Evolutionary conservation across 2,888 invertebrate species (phyloP).

Genomic region (Nesidiocoris tenuis): DNA sequence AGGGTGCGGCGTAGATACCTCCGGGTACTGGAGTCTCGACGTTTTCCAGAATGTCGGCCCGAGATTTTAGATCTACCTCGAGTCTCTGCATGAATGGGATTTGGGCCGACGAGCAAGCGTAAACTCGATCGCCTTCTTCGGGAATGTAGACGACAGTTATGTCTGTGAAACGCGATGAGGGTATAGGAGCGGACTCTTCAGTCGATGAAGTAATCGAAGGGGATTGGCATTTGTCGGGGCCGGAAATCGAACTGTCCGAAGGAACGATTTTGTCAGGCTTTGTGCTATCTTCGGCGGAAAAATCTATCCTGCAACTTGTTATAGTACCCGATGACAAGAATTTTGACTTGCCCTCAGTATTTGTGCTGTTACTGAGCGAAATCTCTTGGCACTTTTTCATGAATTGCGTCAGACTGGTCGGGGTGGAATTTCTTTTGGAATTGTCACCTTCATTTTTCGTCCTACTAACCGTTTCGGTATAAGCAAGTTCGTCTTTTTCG

Average conservation of each 20-base stretch:
- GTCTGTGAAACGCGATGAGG: not conserved
- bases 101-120: not conserved
- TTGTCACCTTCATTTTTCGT: too few species aligned
- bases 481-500: too few species aligned
- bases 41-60: not conserved
- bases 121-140: not conserved
- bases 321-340: not conserved
- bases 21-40: not conserved
- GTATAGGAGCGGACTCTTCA: too few species aligned
- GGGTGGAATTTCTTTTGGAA: too few species aligned
- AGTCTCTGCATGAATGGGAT: not conserved
- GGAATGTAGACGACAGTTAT: conserved; percentile 1
- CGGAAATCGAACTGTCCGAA: not conserved
- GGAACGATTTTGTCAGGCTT: not conserved
- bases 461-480: too few species aligned
- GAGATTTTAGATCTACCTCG: not conserved
- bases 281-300: not conserved
- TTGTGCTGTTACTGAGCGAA: not conserved
- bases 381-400: not conserved
- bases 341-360: not conserved
- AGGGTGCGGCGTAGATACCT: not conserved
- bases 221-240: not conserved
- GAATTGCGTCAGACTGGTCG: not conserved
- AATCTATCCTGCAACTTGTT: not conserved
- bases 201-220: too few species aligned